Base-by-base conservation (phyloP, 2,888 invertebrate species). In the Yponomeuta sedellus region DNA sequence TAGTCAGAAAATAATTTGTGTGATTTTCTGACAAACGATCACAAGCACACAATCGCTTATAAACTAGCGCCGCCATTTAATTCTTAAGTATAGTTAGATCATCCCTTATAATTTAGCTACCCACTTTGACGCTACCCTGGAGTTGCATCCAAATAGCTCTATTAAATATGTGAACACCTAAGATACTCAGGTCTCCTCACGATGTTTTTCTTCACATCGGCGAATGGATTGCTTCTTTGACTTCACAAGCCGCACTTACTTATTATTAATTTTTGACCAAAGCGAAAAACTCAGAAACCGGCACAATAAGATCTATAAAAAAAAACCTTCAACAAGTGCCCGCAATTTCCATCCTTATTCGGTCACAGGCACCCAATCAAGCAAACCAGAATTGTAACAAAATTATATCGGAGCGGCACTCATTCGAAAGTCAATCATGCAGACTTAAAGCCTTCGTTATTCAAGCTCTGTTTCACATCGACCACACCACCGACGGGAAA, bases 371-470 rank as follows among this genome's bases (percentile, higher is more conserved):
- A 28, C 65, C 34, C 65, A 64, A 56, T 64, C 57, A 64, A 57
- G 52, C 19, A 57, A 58, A 57, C 61, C 63, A 25, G 22, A 64
- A 63, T 22, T 11, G 59, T 22, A 59, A 20, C 22, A 59, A 59
- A 59, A 59, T 59, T 59, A 59, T 59, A 59, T 59, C 59, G 22
- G 44, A 52, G 44, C 44, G 16, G 44, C 44, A 52, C 44, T 52
- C 59, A 62, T 56, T 74, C 72, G 73, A 77, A 75, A 83, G 73
- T 73, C 81, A 81, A 85, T 83, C 79, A 77, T 72, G 71, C 70
- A 77, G 73, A 68, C 77, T 79, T 81, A 22, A 63, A 44, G 44
- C 63, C 80, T 76, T 78, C 73, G 70, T 77, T 77, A 75, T 75
- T 77, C 72, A 78, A 79, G 79, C 74, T 73, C 70, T 74, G 75